Evolutionary conservation across 1,140 invertebrate genomes (phyloP).

Genomic region (Hylyphantes graminicola): DNA sequence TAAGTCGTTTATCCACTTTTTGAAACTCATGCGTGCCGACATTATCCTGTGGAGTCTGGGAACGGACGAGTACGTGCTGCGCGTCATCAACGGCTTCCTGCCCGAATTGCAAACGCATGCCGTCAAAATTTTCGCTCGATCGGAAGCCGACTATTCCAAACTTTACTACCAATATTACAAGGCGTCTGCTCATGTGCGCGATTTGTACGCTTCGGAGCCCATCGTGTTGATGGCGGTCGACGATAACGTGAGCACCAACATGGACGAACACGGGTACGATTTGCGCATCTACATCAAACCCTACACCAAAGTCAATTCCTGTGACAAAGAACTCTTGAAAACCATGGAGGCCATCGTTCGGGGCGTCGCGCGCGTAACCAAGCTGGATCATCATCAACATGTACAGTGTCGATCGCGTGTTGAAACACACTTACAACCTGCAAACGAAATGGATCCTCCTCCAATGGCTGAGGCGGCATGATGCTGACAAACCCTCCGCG

Average conservation of each 20-base stretch:
- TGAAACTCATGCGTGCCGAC: neutral
- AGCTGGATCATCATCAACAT: neutral
- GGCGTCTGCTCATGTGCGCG: neutral
- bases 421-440: neutral
- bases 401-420: neutral
- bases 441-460: too few relatives aligned
- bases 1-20: neutral
- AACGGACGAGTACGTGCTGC: fast-evolving
- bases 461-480: neutral
- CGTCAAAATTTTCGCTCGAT: too few relatives aligned
- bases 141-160: too few relatives aligned
- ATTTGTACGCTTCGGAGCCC: neutral
- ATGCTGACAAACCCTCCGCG: neutral
- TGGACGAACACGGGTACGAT: too few relatives aligned
- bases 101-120: too few relatives aligned
- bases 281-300: too few relatives aligned
- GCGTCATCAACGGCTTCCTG: too few relatives aligned
- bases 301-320: too few relatives aligned
- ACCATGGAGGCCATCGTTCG: neutral
- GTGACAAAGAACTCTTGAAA: neutral
- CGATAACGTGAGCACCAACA: too few relatives aligned
- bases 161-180: too few relatives aligned
- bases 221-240: neutral
- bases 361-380: neutral
- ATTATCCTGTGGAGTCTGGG: neutral